phyloP scores from a whole-genome alignment of 2,113 vertebrate genomes.

The Microcebus griseorufus region DNA sequence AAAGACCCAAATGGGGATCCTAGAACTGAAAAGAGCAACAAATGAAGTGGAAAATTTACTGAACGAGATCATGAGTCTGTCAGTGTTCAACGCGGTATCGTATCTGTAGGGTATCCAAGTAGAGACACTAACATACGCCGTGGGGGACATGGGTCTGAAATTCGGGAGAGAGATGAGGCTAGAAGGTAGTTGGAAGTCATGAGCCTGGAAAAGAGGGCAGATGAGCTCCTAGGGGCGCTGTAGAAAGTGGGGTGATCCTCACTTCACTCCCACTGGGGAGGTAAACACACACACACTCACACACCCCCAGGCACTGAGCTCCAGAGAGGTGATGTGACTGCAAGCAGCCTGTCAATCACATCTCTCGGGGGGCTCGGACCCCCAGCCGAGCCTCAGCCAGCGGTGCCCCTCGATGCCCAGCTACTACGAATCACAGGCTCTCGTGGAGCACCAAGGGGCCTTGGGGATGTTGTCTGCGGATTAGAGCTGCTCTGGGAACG shows the following conservation, averaged over 20 bases:
- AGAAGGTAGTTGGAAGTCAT: background rate
- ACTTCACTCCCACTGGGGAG: background rate
- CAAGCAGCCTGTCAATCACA: background rate
- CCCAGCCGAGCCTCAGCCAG: background rate
- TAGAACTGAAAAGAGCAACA: background rate
- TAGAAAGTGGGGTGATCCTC: background rate
- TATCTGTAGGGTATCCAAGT: background rate
- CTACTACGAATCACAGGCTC: too few relatives aligned
- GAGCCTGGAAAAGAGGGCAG: background rate
- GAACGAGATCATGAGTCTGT: too few relatives aligned
- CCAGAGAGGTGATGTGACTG: background rate
- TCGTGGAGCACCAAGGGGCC: background rate
- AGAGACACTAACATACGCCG: accelerated
- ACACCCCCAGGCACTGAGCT: background rate
- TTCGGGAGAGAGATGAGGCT: background rate
- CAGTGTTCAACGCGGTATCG: background rate
- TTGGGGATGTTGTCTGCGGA: background rate
- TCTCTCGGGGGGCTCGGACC: background rate
- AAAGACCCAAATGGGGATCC: background rate
- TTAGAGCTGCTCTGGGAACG: background rate
- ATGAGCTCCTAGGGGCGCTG: accelerated
- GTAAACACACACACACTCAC: background rate
- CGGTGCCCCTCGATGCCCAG: background rate
- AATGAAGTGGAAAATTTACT: background rate
- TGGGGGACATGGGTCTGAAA: background rate